These are phyloP conservation scores for Notocelia uddmanniana DNA, from an alignment of 2,888 invertebrate genomes.

Conservation along the genomic window DNA sequence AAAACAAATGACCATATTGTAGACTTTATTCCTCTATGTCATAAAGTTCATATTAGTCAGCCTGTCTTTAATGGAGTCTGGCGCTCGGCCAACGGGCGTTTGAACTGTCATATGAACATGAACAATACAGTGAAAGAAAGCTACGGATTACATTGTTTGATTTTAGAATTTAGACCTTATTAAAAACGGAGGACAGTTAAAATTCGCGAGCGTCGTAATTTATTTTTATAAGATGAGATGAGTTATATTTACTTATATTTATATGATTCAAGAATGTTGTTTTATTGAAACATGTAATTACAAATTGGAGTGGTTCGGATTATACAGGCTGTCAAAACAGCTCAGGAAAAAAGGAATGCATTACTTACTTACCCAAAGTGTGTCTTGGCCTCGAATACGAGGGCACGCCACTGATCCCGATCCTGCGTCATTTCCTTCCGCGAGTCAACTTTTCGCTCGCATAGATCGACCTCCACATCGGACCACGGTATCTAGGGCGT, in stretches of 20 bases:
- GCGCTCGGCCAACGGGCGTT: neutral
- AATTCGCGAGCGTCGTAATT: neutral
- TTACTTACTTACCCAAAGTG: no score
- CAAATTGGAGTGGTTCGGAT: neutral
- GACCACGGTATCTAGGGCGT: no score
- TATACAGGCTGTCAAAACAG: slow-evolving; percentile 1
- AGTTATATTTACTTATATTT: neutral
- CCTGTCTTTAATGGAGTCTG: neutral
- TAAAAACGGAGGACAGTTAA: neutral
- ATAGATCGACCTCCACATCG: no score
- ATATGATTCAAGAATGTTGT: neutral
- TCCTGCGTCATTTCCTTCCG: no score
- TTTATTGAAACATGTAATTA: neutral
- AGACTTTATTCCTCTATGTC: neutral
- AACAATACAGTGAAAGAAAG: neutral
- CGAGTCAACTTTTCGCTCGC: no score
- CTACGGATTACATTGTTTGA: neutral
- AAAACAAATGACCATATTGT: neutral
- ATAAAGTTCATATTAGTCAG: neutral
- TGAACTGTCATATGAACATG: slow-evolving; percentile 1
- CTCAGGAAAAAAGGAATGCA: neutral
- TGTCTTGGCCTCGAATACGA: no score
- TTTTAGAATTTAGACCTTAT: neutral
- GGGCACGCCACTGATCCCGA: no score
- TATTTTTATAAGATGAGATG: neutral